These are phyloP conservation scores for Kryptopterus vitreolus DNA, from an alignment of 2,797 vertebrate genomes.

Conservation along the genomic window DNA sequence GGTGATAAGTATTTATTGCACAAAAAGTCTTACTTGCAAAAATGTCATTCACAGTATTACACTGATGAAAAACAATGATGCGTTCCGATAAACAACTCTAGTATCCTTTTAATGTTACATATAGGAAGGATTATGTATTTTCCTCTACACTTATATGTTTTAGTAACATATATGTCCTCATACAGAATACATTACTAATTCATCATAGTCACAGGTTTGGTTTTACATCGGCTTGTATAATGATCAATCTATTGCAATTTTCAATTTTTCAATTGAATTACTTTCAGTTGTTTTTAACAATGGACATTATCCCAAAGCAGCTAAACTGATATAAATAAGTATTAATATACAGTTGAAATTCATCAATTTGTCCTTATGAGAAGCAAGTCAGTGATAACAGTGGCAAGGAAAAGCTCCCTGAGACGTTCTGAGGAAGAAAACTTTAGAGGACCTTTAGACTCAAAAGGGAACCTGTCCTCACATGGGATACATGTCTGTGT, in stretches of 20 bases:
- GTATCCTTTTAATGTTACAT: not conserved
- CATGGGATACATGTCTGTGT: not conserved
- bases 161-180: not conserved
- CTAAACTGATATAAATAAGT: too few relatives aligned
- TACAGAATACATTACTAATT: slow-evolving; percentile 13
- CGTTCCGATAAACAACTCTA: not conserved
- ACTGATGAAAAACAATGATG: not conserved
- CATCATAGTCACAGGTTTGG: not conserved
- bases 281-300: too few relatives aligned
- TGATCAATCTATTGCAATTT: not conserved
- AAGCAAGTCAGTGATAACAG: too few relatives aligned
- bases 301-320: too few relatives aligned
- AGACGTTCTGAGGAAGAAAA: too few relatives aligned
- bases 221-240: slow-evolving; percentile 1
- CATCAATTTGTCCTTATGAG: too few relatives aligned
- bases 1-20: slow-evolving; percentile 23
- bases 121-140: not conserved
- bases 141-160: not conserved
- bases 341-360: too few relatives aligned
- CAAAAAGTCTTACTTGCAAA: not conserved
- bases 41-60: not conserved
- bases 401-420: too few relatives aligned
- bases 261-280: too few relatives aligned
- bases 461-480: too few relatives aligned
- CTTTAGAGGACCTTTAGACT: too few relatives aligned